phyloP scores from a whole-genome alignment of 2,888 invertebrate species.

The Auanema freiburgensis region DNA sequence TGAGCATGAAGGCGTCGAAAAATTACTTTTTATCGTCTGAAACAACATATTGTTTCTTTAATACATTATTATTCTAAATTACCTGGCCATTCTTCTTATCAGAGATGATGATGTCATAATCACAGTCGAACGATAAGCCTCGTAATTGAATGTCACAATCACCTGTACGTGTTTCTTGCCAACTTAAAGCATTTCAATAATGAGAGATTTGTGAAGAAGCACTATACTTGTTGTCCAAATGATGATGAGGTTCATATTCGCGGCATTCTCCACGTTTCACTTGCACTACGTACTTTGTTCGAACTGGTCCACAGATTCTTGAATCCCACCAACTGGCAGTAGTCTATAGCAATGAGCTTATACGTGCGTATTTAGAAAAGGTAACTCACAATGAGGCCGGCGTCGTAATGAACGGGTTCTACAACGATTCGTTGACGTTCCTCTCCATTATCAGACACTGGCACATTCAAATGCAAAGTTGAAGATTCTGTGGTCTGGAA shows the following conservation, averaged over 20 bases:
- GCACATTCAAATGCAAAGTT: background rate
- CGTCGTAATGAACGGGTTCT: background rate
- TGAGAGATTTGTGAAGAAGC: background rate
- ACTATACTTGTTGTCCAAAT: constrained; percentile 22
- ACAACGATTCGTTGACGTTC: background rate
- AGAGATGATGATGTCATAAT: constrained; percentile 45
- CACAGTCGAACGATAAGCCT: constrained; percentile 52
- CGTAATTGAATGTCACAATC: constrained; percentile 49
- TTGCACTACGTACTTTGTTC: constrained; percentile 35
- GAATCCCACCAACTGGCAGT: constrained; percentile 45
- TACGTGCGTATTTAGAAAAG: background rate
- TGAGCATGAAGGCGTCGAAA: too few relatives aligned
- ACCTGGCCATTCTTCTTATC: constrained; percentile 11
- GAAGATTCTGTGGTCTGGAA: background rate
- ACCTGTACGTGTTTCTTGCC: constrained; percentile 38
- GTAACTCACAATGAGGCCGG: background rate
- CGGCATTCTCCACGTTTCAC: constrained; percentile 44
- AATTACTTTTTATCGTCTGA: too few relatives aligned
- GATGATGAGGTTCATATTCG: constrained; percentile 41
- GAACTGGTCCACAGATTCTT: constrained; percentile 29
- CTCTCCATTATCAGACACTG: background rate
- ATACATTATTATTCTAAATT: background rate
- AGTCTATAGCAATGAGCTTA: constrained; percentile 19
- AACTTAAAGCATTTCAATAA: constrained; percentile 20
- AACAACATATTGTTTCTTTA: too few relatives aligned